Evolutionary conservation across 2,888 invertebrate species (phyloP), one percentile per base, ranked within the genome.

Genomic region (Argyra leucocephala): DNA sequence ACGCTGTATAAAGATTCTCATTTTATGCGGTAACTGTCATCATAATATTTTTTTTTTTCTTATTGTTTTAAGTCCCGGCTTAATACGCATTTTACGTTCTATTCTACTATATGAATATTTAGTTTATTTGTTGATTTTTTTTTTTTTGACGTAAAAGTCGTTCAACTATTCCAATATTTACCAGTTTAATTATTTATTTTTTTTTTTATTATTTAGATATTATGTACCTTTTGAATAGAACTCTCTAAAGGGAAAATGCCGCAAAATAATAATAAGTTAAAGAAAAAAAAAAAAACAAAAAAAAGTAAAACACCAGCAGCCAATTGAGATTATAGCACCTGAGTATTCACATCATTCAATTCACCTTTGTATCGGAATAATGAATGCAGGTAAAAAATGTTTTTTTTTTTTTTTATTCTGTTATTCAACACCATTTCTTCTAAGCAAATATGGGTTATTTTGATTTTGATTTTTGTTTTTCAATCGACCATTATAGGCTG

Each of bases 91-190:
- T 5, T 12, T 48, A 18, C 48, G 48, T 31, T 7, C 31, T 48
- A 48, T 48, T 48, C 48, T 18, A 48, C 18, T 9, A 15, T 6
- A n/a, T n/a, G n/a, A n/a, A n/a, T 15, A 15, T n/a, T 12, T 48
- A 12, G 48, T 15, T n/a, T 48, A 5, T 48, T n/a, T n/a, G n/a
- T n/a, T n/a, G n/a, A n/a, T n/a, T n/a, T n/a, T n/a, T n/a, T n/a
- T n/a, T n/a, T n/a, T n/a, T n/a, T 18, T 48, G 12, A 48, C 48
- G 48, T 48, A 48, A 48, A 48, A 48, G 6, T 48, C 48, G 48
- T 48, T 48, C 48, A 48, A 48, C 15, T 48, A 48, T 48, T 48
- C n/a, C 48, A 48, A 48, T 48, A 48, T 48, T 48, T 48, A 48
- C 48, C 12, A 48, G 18, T 48, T 15, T 48, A 48, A 48, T 48